Percentiles rank a stretch among this genome's conserved stretches.
Evolutionary conservation across 1,140 invertebrate species (phyloP).

Genomic region (Zaprionus africanus): DNA sequence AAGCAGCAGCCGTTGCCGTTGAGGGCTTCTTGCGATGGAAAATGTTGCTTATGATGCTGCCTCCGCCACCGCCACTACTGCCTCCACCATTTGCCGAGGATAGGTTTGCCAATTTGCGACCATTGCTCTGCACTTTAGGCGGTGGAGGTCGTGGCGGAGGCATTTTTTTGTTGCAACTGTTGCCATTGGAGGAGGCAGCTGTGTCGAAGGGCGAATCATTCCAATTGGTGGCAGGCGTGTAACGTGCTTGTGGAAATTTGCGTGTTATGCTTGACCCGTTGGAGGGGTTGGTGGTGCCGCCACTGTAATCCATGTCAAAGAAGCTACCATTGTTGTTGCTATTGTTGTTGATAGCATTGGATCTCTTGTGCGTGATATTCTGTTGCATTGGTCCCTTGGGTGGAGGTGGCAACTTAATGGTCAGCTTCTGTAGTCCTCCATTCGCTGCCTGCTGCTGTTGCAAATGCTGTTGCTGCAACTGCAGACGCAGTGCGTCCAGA

Average conservation of each 20-base stretch:
- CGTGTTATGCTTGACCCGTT: conserved; percentile 66
- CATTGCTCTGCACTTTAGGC: conserved; percentile 71
- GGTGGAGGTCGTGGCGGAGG: conserved; percentile 81
- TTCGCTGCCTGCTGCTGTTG: conserved; percentile 66
- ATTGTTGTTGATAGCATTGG: conserved; percentile 32
- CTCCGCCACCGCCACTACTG: conserved; percentile 16
- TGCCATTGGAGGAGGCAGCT: conserved; percentile 29
- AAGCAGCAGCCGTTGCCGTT: conserved; percentile 52
- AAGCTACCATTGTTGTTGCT: conserved; percentile 49
- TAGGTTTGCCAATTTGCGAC: conserved; percentile 39
- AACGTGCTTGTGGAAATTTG: conserved; percentile 79
- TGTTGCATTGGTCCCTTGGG: conserved; percentile 61
- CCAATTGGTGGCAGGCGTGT: conserved; percentile 80
- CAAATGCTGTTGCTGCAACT: conserved; percentile 76
- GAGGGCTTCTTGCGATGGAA: conserved; percentile 75
- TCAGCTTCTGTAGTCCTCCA: conserved; percentile 67
- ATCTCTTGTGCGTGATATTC: conserved; percentile 9
- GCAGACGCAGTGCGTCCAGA: conserved; percentile 72
- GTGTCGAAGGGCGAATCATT: conserved; percentile 73
- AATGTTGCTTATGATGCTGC: conserved; percentile 84
- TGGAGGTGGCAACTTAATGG: conserved; percentile 77
- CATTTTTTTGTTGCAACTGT: conserved; percentile 67
- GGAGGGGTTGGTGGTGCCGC: not conserved
- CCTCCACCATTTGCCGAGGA: conserved; percentile 13
- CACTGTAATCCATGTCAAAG: conserved; percentile 31